A percentile compares a stretch with the other conserved stretches of the same genome.
Evolutionary conservation across 2,888 invertebrate genomes (phyloP).

Genomic region (Galeopsomyia nigrocyanea): DNA sequence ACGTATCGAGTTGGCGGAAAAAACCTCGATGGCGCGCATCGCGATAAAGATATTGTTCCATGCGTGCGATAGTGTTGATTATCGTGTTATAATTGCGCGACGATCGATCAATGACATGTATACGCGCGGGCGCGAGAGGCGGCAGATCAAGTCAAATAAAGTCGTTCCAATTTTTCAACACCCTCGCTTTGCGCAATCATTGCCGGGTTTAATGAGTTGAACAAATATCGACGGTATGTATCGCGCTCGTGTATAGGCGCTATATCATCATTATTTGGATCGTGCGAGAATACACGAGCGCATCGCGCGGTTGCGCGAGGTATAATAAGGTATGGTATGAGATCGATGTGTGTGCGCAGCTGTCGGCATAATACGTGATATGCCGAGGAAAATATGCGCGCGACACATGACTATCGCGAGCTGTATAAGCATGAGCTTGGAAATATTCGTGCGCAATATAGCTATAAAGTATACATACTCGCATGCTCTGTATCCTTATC

Average conservation of each 20-base stretch:
- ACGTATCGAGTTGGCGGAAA: neutral
- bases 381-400: too few relatives aligned
- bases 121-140: too few relatives aligned
- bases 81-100: neutral
- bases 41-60: conserved; percentile 26
- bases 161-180: conserved; percentile 31
- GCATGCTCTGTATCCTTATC: too few relatives aligned
- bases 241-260: too few relatives aligned
- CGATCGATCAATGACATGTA: neutral
- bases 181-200: conserved; percentile 19
- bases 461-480: too few relatives aligned
- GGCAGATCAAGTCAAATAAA: conserved; percentile 23
- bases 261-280: too few relatives aligned
- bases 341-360: neutral
- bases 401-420: too few relatives aligned
- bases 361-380: neutral
- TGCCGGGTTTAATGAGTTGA: conserved; percentile 5
- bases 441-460: too few relatives aligned
- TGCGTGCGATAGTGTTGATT: neutral
- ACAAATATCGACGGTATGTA: neutral
- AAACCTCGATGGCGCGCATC: conserved; percentile 8
- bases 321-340: too few relatives aligned
- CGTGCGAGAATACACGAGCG: too few relatives aligned
- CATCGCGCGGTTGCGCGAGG: too few relatives aligned
- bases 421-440: too few relatives aligned